A percentile compares a stretch with the other conserved stretches of the same genome.
Conservation (phyloP, 2,797 vertebrate species). For the Sebastes steindachneri region DNA sequence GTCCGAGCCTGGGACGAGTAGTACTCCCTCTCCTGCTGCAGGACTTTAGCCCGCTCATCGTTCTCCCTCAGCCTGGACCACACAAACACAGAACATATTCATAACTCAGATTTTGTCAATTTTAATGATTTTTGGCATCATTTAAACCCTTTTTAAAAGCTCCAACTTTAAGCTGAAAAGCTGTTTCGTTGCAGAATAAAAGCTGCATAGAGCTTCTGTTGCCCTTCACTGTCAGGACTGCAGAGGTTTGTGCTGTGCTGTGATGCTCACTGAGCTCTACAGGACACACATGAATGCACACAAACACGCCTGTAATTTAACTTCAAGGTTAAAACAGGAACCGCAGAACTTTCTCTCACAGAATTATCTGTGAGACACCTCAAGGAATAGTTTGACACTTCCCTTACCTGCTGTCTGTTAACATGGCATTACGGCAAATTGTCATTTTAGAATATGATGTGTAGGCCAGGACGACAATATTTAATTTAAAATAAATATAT, state of each 20-base stretch:
- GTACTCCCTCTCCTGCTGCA: constrained; percentile 93
- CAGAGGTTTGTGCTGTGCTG: too few species aligned
- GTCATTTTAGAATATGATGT: not conserved
- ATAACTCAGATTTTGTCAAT: not conserved
- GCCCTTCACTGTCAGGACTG: not conserved
- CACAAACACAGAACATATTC: not conserved
- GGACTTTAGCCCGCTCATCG: constrained; percentile 84
- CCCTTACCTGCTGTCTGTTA: not conserved
- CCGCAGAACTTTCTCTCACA: not conserved
- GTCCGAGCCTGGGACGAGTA: constrained; percentile 91
- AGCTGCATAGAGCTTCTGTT: not conserved
- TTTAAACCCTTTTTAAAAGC: not conserved
- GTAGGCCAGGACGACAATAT: too few species aligned
- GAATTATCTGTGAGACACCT: not conserved
- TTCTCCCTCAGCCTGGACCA: constrained; percentile 90
- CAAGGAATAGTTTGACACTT: not conserved
- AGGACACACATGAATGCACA: not conserved
- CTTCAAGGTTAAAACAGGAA: not conserved
- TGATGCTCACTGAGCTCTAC: not conserved
- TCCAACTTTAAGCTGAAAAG: not conserved
- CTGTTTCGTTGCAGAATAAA: not conserved
- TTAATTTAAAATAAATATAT: too few species aligned
- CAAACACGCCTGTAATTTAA: not conserved
- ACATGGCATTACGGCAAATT: not conserved
- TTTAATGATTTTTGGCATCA: not conserved